Evolutionary conservation across 2,888 invertebrate genomes (phyloP), one percentile per base, ranked within the genome.

Genomic region (Congeria kusceri): DNA sequence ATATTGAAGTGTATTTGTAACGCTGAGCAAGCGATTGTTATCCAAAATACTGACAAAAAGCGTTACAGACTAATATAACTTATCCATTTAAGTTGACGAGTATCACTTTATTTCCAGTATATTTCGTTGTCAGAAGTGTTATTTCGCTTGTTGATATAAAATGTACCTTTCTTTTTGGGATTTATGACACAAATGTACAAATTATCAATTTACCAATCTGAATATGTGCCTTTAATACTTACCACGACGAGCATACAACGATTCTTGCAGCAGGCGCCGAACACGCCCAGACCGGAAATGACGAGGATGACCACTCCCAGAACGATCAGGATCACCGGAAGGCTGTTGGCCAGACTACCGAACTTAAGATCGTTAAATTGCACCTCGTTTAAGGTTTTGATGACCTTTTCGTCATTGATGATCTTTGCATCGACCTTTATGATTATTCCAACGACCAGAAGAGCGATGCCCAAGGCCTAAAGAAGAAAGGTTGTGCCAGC

Each of bases 241-340:
- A 85, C 85, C 67, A 63, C 47, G 27, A 83, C 72, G 9, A 85
- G 69, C 23, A 85, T 23, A 47, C 83, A 83, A 20, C 73, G 71
- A 69, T 72, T 77, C 58, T 81, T 83, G 53, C 83, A 83, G 63
- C 83, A 85, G 2, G 85, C 83, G 7, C 85, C 85, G 44, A 74
- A 75, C 4, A 68, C 71, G 1, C 85, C 85, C 3, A 85, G 44
- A 46, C 58, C 72, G 4, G 85, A 67, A 15, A 85, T 63, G 25
- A 83, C 20, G 27, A 82, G 49, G 13, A 85, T 71, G 47, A 85
- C 77, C 0, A 59, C 73, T 11, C 85, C 85, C 2, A 80, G 62
- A 27, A 71, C 66, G 20, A 85, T 85, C 27, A 81, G 61, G 53
- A 83, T 56, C 56, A 83, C 81, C 18, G 83, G 79, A 18, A 85